Evolutionary conservation across 2,113 vertebrate genomes (phyloP).

Genomic region (mouse (Mus musculus)): DNA sequence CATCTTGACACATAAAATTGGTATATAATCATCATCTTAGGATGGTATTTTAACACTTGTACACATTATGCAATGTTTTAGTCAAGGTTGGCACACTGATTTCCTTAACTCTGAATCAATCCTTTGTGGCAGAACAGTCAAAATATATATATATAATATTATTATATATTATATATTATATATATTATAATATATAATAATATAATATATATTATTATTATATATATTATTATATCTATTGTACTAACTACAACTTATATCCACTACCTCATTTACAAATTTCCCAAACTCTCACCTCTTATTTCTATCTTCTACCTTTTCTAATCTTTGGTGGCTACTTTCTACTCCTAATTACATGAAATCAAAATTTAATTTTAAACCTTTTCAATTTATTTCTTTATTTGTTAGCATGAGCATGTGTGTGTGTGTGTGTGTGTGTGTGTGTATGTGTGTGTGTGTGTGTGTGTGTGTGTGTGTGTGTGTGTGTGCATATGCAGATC

Average conservation of each 20-base stretch:
- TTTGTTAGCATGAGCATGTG: background rate
- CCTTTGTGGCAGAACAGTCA: background rate
- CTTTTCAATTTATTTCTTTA: background rate
- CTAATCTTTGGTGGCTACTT: background rate
- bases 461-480: background rate
- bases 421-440: background rate
- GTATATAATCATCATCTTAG: background rate
- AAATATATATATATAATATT: background rate
- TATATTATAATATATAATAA: no score
- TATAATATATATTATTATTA: no score
- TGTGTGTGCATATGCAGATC: background rate
- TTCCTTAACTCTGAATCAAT: background rate
- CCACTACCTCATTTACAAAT: background rate
- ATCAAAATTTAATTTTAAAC: background rate
- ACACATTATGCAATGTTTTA: background rate
- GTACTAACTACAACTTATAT: background rate
- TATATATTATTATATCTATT: background rate
- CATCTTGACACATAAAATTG: background rate
- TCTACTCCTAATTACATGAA: background rate
- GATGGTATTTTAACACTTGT: background rate
- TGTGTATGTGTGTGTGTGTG: background rate
- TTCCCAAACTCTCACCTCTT: background rate
- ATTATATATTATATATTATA: fast-evolving
- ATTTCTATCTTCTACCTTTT: background rate
- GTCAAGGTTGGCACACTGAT: background rate